Evolutionary conservation across 2,113 vertebrate genomes (phyloP), one percentile per base, ranked within the genome.

Genomic region (Galbula dea): DNA sequence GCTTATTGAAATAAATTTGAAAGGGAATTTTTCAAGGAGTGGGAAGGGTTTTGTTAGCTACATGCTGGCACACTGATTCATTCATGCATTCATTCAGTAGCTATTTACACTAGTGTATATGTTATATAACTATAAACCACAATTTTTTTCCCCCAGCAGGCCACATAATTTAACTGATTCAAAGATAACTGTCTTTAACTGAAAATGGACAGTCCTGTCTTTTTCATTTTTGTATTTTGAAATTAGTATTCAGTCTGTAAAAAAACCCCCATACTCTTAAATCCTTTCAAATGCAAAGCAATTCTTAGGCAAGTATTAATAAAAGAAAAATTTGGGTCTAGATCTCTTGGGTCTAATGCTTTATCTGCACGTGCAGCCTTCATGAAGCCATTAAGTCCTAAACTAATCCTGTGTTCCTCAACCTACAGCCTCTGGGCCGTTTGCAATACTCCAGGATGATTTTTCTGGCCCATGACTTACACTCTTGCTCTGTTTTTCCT

Each of bases 1-100:
- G 21, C 16, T 74, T 91, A 86, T 78, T 90, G 83, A 95, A 93
- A 92, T 63, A 83, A 39, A 32, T 86, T 71, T 78, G 68, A 95
- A 90, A 78, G 23, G 32, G 17, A 32, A 66, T 79, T 85, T 85
- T 89, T 62, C 75, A 77, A 88, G 59, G 55, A 83, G 77, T 52
- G 43, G 49, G 75, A 86, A 89, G 37, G 55, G 48, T 91, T 94
- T 95, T 5, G n/a, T 88, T 88, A 69, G 23, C 30, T 91, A 18
- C 26, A 22, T 91, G n/a, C 36, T 88, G 52, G 32, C 34, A 91
- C 45, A 86, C 34, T 65, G 59, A 78, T 81, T 94, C 66, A 45
- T 81, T 94, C 55, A 61, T 75, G 22, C 48, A n/a, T n/a, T n/a
- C n/a, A n/a, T n/a, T n/a, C n/a, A n/a, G n/a, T n/a, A n/a, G 66